Evolutionary conservation across 2,113 vertebrate genomes (phyloP).

Genomic region (Scomber japonicus): DNA sequence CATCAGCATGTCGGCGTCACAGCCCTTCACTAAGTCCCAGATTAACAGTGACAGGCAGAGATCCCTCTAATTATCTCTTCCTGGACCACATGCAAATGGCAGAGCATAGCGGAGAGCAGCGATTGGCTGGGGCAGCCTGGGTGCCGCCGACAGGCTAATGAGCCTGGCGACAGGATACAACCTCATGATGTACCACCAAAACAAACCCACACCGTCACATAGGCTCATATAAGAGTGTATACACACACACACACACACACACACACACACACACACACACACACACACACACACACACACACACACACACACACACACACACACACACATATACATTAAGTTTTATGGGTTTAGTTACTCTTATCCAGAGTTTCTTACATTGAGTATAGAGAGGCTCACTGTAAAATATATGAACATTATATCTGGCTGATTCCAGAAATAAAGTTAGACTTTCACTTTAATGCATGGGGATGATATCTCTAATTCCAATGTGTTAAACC

Average conservation of each 20-base stretch:
- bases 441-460: not conserved
- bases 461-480: not conserved
- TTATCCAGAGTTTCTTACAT: constrained; percentile 11
- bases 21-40: constrained; percentile 84
- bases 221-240: constrained; percentile 20
- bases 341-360: constrained; percentile 32
- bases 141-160: constrained; percentile 74
- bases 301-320: constrained; percentile 29
- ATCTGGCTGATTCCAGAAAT: not conserved
- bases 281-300: constrained; percentile 19
- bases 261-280: too few relatives aligned
- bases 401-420: not conserved
- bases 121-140: constrained; percentile 75
- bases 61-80: constrained; percentile 87
- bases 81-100: constrained; percentile 86
- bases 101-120: constrained; percentile 64
- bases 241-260: constrained; percentile 12
- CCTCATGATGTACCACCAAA: constrained; percentile 73
- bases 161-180: constrained; percentile 80
- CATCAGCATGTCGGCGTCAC: constrained; percentile 81
- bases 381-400: not conserved
- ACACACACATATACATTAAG: constrained; percentile 24
- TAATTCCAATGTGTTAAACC: not conserved
- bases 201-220: constrained; percentile 47
- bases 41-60: constrained; percentile 89